Percentiles rank a stretch among this genome's conserved stretches.
phyloP scores from a whole-genome alignment of 1,140 invertebrate species.

The Micrasema minimum region DNA sequence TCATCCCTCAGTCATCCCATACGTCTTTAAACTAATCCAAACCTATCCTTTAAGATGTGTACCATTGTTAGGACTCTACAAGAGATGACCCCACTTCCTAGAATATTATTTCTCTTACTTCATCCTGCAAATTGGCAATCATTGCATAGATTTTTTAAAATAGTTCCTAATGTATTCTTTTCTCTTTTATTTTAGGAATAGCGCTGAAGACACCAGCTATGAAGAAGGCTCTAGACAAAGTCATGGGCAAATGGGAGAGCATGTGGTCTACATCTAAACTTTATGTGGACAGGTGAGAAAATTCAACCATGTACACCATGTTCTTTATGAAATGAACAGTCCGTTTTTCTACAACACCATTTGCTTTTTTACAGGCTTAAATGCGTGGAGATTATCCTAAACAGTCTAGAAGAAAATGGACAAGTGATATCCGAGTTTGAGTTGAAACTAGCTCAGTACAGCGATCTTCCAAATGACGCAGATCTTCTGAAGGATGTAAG shows the following conservation, averaged over 20 bases:
- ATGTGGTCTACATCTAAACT: conserved; percentile 86
- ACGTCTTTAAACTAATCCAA: no score
- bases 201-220: conserved; percentile 88
- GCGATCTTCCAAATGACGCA: conserved; percentile 63
- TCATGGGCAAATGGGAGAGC: conserved; percentile 92
- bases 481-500: conserved; percentile 65
- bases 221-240: conserved; percentile 88
- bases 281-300: conserved; percentile 82
- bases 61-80: no score
- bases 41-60: no score
- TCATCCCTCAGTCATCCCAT: no score
- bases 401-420: conserved; percentile 88
- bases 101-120: no score
- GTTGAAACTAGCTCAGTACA: conserved; percentile 77
- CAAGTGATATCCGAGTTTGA: conserved; percentile 92
- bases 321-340: neutral
- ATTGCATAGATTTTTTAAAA: no score
- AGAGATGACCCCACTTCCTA: no score
- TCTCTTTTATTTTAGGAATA: conserved; percentile 66
- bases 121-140: no score
- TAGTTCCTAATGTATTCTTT: no score
- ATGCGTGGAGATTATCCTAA: conserved; percentile 89
- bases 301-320: neutral
- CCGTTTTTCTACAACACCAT: neutral
- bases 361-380: conserved; percentile 72